Evolutionary conservation across 2,113 vertebrate species (phyloP), one percentile per base, ranked within the genome.

Genomic region (Nematolebias whitei): DNA sequence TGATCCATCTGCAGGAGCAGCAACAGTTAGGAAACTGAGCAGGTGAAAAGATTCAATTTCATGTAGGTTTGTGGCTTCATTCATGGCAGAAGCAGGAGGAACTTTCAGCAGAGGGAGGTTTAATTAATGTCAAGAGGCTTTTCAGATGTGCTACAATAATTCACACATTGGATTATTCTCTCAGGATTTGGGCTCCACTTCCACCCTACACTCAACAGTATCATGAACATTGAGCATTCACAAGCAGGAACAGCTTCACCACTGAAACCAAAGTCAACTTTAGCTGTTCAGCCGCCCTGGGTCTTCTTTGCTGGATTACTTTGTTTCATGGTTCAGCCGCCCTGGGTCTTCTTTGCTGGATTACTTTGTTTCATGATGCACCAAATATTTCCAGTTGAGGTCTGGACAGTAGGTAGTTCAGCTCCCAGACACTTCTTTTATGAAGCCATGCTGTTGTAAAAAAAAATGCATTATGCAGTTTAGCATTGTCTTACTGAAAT

Each of bases 91-190:
- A 87, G 71, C 67, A 68, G 67, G 65, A 85, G 71, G 67, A 64
- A 83, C 68, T 75, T 87, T 74, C 66, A 78, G 70, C 70, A 72
- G 45, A 72, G 68, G 62, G 54, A 57, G 82, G 74, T 84, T 86
- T 88, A 86, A 88, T 90, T 85, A 83, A 84, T 76, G 76, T 82
- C 74, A 71, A 78, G 78, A 83, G 71, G 59, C 77, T 85, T 84
- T 77, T 75, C 59, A 85, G 70, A 79, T 82, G 69, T 64, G 69
- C 67, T 57, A 67, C 54, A 83, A 74, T 84, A 71, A 87, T 80
- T 85, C 63, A 66, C 23, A 45, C 75, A 41, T 13, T 24, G 39
- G 62, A 67, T 71, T 55, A 67, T 74, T 78, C 60, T 56, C 35
- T 39, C 43, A 44, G 45, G 41, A 67, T 47, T 18, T 22, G 2